A percentile compares a stretch with the other conserved stretches of the same genome.
Evolutionary conservation across 2,113 vertebrate species (phyloP).

Genomic region (Falcunculus frontatus): DNA sequence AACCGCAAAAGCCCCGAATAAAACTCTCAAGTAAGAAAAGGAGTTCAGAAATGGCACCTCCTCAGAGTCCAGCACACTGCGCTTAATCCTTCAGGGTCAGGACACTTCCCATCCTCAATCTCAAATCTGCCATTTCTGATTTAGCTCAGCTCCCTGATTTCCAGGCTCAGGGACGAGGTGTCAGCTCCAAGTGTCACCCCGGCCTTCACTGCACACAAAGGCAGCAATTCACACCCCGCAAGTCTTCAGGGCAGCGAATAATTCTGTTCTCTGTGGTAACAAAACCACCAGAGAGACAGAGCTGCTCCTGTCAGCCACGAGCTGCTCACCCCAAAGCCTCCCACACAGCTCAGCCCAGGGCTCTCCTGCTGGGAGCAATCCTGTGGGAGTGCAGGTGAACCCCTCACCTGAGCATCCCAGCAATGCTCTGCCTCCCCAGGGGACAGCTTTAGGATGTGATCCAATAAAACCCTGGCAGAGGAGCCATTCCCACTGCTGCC

Average conservation of each 20-base stretch:
- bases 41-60: background rate
- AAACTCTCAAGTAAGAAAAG: background rate
- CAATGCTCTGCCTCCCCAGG: background rate
- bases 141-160: background rate
- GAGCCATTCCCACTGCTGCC: background rate
- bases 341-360: background rate
- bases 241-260: background rate
- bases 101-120: background rate
- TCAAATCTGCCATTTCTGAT: accelerated
- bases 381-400: accelerated
- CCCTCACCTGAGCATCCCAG: background rate
- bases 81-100: background rate
- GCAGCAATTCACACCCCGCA: accelerated
- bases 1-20: background rate
- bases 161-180: background rate
- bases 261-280: accelerated
- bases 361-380: background rate
- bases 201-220: accelerated
- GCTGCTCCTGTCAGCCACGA: background rate
- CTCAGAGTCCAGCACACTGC: accelerated
- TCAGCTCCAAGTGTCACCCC: background rate
- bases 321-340: background rate
- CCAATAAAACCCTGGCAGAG: background rate
- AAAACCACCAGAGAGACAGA: background rate
- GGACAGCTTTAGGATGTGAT: background rate